phyloP scores from a whole-genome alignment of 1,140 invertebrate species.

The Stratiolaelaps scimitus region DNA sequence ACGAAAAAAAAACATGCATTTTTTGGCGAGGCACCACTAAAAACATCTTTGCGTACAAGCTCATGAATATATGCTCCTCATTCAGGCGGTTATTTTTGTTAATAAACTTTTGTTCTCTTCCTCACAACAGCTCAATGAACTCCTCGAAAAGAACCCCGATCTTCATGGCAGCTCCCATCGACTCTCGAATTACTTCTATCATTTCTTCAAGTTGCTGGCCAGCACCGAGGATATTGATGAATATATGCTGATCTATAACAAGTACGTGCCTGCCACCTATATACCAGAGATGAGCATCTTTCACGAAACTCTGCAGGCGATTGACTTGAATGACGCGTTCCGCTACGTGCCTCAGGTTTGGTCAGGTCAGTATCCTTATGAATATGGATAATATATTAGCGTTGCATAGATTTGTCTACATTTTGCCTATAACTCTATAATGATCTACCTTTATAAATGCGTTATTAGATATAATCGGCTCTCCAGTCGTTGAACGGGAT shows the following conservation, averaged over 20 bases:
- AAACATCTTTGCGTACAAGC: no score
- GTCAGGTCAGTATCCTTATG: conserved; percentile 47
- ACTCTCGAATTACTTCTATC: conserved; percentile 39
- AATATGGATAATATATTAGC: no score
- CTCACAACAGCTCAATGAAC: no score
- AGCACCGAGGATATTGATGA: conserved; percentile 53
- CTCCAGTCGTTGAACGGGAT: background rate
- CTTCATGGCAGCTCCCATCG: background rate
- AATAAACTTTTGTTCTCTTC: no score
- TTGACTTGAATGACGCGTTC: conserved; percentile 50
- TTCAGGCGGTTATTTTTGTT: no score
- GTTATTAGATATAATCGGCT: background rate
- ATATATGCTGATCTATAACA: conserved; percentile 57
- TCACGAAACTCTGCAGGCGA: conserved; percentile 46
- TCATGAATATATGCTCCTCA: no score
- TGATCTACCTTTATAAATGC: no score
- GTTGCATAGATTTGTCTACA: no score
- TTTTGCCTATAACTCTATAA: no score
- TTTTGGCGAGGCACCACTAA: no score
- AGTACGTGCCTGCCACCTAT: conserved; percentile 63
- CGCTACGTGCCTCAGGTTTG: conserved; percentile 58
- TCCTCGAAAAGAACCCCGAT: background rate
- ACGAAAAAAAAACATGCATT: no score
- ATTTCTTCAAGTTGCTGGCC: conserved; percentile 49
- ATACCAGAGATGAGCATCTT: conserved; percentile 60